A percentile compares a stretch with the other conserved stretches of the same genome.
Conservation (phyloP, 2,113 vertebrate species). For the Corythaeola cristata region DNA sequence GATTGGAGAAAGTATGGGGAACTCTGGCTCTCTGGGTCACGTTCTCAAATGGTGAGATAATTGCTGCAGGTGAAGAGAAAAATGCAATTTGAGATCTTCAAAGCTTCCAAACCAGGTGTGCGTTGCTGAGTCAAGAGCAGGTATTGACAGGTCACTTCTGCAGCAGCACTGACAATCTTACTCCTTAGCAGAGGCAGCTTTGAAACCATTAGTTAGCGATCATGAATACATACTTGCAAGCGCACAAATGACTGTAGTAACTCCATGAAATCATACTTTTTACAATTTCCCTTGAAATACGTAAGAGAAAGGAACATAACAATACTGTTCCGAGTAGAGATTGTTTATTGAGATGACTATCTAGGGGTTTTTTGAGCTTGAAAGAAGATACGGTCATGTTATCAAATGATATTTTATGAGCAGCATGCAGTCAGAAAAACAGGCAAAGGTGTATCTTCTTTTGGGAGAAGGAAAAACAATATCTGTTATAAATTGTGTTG, state of each 20-base stretch:
- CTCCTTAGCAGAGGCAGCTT: neutral
- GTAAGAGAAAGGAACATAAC: accelerated
- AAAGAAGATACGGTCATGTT: neutral
- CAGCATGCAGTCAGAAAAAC: neutral
- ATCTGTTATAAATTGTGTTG: neutral
- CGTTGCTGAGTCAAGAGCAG: conserved; percentile 19
- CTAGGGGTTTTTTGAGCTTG: neutral
- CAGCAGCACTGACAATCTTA: neutral
- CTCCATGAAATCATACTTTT: neutral
- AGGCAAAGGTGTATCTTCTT: neutral
- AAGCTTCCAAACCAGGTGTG: conserved; percentile 14
- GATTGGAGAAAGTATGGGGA: neutral
- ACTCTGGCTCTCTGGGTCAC: neutral
- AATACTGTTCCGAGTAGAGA: neutral
- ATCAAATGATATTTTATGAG: neutral
- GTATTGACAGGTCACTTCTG: conserved; percentile 8
- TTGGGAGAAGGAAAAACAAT: neutral
- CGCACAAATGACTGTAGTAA: neutral
- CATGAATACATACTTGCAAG: neutral
- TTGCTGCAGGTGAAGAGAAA: neutral
- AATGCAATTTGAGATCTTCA: neutral
- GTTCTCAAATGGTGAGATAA: neutral
- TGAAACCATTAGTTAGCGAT: neutral
- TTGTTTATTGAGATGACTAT: neutral
- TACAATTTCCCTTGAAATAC: neutral